These are phyloP conservation scores for Acipenser oxyrinchus DNA, from an alignment of 2,797 vertebrate genomes.

Conservation along the genomic window DNA sequence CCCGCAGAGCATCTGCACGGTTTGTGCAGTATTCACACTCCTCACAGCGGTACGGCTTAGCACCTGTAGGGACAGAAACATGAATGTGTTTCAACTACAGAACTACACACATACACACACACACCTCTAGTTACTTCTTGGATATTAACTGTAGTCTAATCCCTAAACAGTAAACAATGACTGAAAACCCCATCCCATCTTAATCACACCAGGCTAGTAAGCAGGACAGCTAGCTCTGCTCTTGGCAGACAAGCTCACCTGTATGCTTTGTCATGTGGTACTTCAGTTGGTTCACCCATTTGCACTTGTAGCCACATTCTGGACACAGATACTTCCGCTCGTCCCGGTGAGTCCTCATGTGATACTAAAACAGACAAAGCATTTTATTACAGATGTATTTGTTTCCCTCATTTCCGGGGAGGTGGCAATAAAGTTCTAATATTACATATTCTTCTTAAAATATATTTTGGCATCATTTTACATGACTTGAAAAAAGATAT, in stretches of 20 bases:
- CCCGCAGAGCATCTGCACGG: conserved; percentile 79
- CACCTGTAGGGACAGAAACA: conserved; percentile 51
- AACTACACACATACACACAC: too few relatives aligned
- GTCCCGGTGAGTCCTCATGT: conserved; percentile 93
- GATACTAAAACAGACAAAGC: conserved; percentile 60
- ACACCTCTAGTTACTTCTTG: too few relatives aligned
- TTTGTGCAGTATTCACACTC: conserved; percentile 90
- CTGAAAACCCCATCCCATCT: background rate
- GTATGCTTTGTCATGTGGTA: conserved; percentile 98
- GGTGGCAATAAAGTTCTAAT: too few relatives aligned
- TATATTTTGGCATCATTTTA: too few relatives aligned
- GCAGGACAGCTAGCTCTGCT: background rate
- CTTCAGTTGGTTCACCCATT: conserved; percentile 96
- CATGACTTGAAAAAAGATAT: too few relatives aligned
- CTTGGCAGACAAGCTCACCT: conserved; percentile 49
- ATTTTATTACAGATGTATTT: conserved; percentile 2
- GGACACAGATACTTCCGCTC: conserved; percentile 94
- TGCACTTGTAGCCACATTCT: conserved; percentile 96
- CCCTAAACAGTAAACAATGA: too few relatives aligned
- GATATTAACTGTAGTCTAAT: too few relatives aligned
- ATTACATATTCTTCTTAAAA: too few relatives aligned
- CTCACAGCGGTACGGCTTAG: conserved; percentile 78
- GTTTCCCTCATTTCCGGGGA: background rate
- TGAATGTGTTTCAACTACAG: too few relatives aligned
- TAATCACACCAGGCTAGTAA: background rate